A percentile compares a stretch with the other conserved stretches of the same genome.
Conservation (phyloP, 1,140 invertebrate genomes). For the Coptotermes formosanus region DNA sequence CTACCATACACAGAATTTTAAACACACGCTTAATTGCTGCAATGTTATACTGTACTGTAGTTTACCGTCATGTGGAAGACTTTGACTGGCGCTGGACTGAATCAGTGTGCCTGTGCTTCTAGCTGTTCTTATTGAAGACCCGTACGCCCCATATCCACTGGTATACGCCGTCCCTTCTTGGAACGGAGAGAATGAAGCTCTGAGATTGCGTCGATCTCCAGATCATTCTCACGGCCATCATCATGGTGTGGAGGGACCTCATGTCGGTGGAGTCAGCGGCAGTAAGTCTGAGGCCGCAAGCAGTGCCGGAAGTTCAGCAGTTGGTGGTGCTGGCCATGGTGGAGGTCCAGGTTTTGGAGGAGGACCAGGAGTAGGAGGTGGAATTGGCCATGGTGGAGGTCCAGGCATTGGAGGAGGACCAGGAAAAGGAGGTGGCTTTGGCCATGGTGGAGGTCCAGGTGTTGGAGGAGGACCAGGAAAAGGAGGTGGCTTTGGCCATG, state of each 20-base stretch:
- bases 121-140: too few relatives aligned
- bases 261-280: neutral
- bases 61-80: too few relatives aligned
- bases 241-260: neutral
- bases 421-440: neutral
- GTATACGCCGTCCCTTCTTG: neutral
- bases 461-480: neutral
- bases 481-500: neutral
- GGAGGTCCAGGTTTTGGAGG: too few relatives aligned
- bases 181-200: neutral
- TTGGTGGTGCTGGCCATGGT: neutral
- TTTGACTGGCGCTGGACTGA: too few relatives aligned
- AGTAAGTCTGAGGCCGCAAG: neutral
- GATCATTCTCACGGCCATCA: neutral
- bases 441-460: neutral
- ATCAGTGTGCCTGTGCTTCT: too few relatives aligned
- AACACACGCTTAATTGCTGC: too few relatives aligned
- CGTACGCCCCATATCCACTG: neutral
- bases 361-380: too few relatives aligned
- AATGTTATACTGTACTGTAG: too few relatives aligned
- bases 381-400: too few relatives aligned
- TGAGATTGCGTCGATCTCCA: neutral
- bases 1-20: too few relatives aligned
- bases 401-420: too few relatives aligned
- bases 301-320: neutral